A percentile compares a stretch with the other conserved stretches of the same genome.
Conservation (phyloP, 2,113 vertebrate genomes). For the Ciconia stormi region DNA sequence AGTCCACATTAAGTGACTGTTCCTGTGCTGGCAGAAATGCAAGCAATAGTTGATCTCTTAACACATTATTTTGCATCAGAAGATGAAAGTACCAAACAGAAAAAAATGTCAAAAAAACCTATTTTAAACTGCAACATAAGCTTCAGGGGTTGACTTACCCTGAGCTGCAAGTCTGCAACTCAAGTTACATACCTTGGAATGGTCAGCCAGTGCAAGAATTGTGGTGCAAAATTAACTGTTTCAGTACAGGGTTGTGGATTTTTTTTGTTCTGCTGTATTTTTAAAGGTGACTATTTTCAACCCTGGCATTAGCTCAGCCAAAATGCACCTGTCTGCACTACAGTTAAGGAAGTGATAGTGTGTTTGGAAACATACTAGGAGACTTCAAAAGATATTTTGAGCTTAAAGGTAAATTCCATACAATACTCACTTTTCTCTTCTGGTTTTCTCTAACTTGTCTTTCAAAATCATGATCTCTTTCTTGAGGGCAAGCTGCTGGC, state of each 20-base stretch:
- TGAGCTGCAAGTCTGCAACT: not conserved
- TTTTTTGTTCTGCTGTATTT: not conserved
- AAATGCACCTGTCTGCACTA: not conserved
- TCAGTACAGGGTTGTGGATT: not conserved
- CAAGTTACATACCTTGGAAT: not conserved
- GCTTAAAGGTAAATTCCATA: not conserved
- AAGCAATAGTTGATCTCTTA: not conserved
- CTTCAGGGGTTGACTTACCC: not conserved
- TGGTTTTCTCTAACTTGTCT: slow-evolving; percentile 96
- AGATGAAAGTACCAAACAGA: not conserved
- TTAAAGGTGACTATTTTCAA: not conserved
- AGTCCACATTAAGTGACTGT: not conserved
- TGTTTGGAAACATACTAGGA: not conserved
- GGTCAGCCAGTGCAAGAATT: not conserved
- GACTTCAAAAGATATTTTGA: not conserved
- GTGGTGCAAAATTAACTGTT: not conserved
- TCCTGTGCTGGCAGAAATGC: slow-evolving; percentile 2
- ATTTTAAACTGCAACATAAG: not conserved
- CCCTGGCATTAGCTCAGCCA: not conserved
- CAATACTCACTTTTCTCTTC: slow-evolving; percentile 87
- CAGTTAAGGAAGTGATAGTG: not conserved
- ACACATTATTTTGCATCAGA: not conserved
- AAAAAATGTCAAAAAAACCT: not conserved
- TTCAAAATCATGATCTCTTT: slow-evolving; percentile 96
- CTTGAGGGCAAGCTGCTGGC: slow-evolving; percentile 91